These are phyloP conservation scores for Piscicola geometra DNA, from an alignment of 2,888 invertebrate species.

Conservation along the genomic window DNA sequence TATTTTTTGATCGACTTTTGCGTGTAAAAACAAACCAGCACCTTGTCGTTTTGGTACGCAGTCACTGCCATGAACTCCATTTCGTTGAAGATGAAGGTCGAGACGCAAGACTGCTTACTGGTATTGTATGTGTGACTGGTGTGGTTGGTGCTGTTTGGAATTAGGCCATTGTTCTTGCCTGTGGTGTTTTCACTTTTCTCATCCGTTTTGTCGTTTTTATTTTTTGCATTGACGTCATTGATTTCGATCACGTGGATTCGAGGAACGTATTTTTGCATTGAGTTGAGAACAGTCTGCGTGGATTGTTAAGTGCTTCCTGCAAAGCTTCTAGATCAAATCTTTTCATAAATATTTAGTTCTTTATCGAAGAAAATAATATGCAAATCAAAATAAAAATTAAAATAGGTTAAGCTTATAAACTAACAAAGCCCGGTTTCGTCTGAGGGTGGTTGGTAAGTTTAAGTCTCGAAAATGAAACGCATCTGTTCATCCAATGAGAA, in stretches of 20 bases:
- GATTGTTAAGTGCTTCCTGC: too few species aligned
- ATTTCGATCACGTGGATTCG: slow-evolving; percentile 10
- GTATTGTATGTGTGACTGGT: neutral
- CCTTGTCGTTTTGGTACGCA: slow-evolving; percentile 27
- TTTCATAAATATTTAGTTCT: too few species aligned
- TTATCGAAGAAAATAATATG: too few species aligned
- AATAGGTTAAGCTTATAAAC: too few species aligned
- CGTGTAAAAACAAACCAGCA: too few species aligned
- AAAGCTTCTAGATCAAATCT: too few species aligned
- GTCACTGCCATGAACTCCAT: slow-evolving; percentile 31
- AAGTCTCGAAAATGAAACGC: slow-evolving; percentile 18
- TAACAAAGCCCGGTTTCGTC: slow-evolving; percentile 11
- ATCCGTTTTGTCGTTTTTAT: too few species aligned
- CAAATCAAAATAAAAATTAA: too few species aligned
- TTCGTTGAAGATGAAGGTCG: slow-evolving; percentile 26
- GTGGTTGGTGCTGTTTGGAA: neutral
- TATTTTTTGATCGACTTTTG: too few species aligned
- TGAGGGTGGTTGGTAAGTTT: slow-evolving; percentile 25
- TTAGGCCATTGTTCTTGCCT: too few species aligned
- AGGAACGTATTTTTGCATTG: slow-evolving; percentile 30
- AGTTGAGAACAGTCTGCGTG: slow-evolving; percentile 26
- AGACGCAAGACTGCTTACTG: neutral
- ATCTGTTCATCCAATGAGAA: slow-evolving; percentile 22
- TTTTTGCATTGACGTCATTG: too few species aligned
- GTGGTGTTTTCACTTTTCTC: too few species aligned